Base-by-base conservation (phyloP, 2,113 vertebrate species). In the Marmota monax region DNA sequence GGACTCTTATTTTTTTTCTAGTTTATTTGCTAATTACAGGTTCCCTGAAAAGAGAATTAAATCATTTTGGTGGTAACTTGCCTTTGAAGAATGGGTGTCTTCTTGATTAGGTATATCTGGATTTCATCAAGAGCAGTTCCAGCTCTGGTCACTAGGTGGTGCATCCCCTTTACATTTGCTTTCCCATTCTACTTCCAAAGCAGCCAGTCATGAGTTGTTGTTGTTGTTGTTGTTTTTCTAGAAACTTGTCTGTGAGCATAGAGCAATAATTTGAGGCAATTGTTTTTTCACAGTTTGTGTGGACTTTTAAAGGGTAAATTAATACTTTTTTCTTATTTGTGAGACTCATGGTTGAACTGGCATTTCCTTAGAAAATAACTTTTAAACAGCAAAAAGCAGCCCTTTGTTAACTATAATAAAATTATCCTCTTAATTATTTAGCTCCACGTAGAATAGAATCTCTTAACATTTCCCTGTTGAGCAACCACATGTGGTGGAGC, bases 141-240 rank as follows among this genome's bases (percentile, higher is more conserved):
- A 70, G 27, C 7, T 53, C 27, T n/a, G 39, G 73, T 0, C 97
- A 85, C 80, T 76, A 92, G 95, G 56, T 34, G 96, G 96, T 7
- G 61, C 39, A 0, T 42, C 25, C 22, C 29, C 7, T 4, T 82
- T 34, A 32, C 25, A 0, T 42, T 79, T 82, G 25, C 29, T 86
- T 77, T 63, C 76, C 56, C 2, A 4, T 14, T 42, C 3, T 39
- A 7, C 18, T 63, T 77, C 20, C 90, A 65, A 91, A 88, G 27
- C 6, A 5, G n/a, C 86, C 70, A 9, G 1, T 45, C 58, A 61
- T 2, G n/a, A 37, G 2, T 42, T 67, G 34, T 48, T 65, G 37
- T 39, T 22, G 77, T 48, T 65, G n/a, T 18, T 20, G 11, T 45
- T 45, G 9, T 45, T 22, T 80, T 48, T 65, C 23, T 3, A 51